Conservation (phyloP, 2,888 invertebrate genomes). For the Leucozona laternaria region DNA sequence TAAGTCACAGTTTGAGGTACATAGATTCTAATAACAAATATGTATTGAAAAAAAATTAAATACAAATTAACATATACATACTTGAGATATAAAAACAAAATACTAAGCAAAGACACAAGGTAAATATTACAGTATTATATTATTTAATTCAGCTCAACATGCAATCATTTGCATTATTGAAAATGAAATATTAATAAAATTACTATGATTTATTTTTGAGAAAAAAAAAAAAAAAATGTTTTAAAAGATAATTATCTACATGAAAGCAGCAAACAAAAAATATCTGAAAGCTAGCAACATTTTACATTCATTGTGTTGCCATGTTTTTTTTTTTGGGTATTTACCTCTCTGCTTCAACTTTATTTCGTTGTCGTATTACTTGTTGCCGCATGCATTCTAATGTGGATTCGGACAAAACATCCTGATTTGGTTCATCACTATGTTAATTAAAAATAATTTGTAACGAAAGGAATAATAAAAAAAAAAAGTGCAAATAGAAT, state of each 20-base stretch:
- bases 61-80: too few species aligned
- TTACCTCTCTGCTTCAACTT: conserved; percentile 93
- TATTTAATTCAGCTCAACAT: conserved; percentile 1
- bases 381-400: conserved; percentile 92
- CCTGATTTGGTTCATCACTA: conserved; percentile 84
- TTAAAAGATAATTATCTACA: conserved; percentile 43
- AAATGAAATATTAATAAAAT: conserved; percentile 10
- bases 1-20: too few species aligned
- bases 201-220: not conserved
- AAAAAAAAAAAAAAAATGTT: conserved; percentile 19
- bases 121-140: not conserved
- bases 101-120: conserved; percentile 4
- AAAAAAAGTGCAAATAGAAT: conserved; percentile 53
- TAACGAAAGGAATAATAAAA: conserved; percentile 43
- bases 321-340: conserved; percentile 51
- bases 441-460: conserved; percentile 62
- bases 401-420: conserved; percentile 91
- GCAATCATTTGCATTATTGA: not conserved
- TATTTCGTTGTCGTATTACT: conserved; percentile 91
- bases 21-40: too few species aligned
- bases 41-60: too few species aligned
- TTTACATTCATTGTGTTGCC: conserved; percentile 41
- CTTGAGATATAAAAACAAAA: too few species aligned
- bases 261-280: conserved; percentile 72
- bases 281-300: conserved; percentile 57